Evolutionary conservation across 2,113 vertebrate genomes (phyloP).

Genomic region (Laticauda laticaudata): DNA sequence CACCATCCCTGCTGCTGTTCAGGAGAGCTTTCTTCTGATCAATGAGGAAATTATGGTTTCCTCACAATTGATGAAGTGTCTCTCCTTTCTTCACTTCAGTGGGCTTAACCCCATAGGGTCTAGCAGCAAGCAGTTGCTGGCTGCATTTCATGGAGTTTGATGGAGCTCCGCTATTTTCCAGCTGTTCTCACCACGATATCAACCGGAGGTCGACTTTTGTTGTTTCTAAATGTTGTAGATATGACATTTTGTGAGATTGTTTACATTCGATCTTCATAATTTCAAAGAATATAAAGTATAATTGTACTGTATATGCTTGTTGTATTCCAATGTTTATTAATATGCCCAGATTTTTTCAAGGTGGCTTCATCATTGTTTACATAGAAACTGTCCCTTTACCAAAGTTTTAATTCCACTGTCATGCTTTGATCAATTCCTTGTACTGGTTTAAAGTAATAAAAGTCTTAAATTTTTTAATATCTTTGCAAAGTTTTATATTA

Average conservation of each 20-base stretch:
- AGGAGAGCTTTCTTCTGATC: no score
- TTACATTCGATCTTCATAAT: not conserved
- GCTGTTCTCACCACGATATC: no score
- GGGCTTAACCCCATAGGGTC: no score
- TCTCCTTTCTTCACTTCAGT: no score
- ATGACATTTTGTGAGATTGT: not conserved
- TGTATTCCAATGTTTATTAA: not conserved
- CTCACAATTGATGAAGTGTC: no score
- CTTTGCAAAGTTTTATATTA: not conserved
- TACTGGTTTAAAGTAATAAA: not conserved
- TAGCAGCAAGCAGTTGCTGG: no score
- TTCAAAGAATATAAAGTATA: not conserved
- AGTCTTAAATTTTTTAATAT: not conserved
- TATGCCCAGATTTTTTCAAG: not conserved
- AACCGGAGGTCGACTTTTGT: not conserved
- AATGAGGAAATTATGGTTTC: no score
- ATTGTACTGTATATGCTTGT: not conserved
- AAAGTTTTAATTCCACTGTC: not conserved
- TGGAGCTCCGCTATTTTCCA: no score
- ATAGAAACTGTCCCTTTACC: not conserved
- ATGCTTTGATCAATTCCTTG: not conserved
- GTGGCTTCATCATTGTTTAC: not conserved
- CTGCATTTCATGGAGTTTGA: no score
- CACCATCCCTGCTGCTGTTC: no score
- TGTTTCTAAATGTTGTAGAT: not conserved